Evolutionary conservation across 2,888 invertebrate genomes (phyloP), one percentile per base, ranked within the genome.

Genomic region (Tetrapedia diversipes): DNA sequence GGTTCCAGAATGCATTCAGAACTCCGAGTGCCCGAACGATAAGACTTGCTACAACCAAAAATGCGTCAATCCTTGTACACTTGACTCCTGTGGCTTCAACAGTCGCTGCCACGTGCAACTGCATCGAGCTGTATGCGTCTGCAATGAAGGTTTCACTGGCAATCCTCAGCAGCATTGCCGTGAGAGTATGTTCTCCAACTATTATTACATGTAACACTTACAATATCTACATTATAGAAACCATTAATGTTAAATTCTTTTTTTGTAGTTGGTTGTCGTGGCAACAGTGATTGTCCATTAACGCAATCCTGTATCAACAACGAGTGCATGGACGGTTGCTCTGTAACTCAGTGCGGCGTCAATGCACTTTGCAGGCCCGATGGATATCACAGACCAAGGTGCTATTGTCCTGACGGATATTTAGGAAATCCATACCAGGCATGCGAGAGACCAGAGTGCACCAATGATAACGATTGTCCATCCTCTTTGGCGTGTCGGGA

Each of bases 81-180:
- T 95, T 16, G 92, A 94, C 77, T 94, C 95, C 69, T 97, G 97
- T 86, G 97, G 96, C 4, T 92, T 93, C 64, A 96, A 97, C 88
- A 95, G 97, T 0, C 95, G 95, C 69, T 97, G 97, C 86, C 93
- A 95, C 73, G 95, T 96, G 0, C 95, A 95, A 91, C 93, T 95
- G 75, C 97, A 97, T 87, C 93, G 97, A 86, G 96, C 97, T 10
- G 93, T 96, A 29, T 98, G 98, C 89, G 95, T 95, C 2, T 98
- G 98, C 88, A 93, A 95, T 82, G 95, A 96, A 83, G 96, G 96
- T 41, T 97, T 95, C 88, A 96, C 96, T 80, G 98, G 98, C 88
- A 96, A 97, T 89, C 96, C 97, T 19, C 95, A 96, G 86, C 94
- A 94, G 67, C 94, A 95, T 85, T 97, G 97, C 87, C 95, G 95